These are phyloP conservation scores for Colius striatus DNA, from an alignment of 2,113 vertebrate species.

Conservation along the genomic window DNA sequence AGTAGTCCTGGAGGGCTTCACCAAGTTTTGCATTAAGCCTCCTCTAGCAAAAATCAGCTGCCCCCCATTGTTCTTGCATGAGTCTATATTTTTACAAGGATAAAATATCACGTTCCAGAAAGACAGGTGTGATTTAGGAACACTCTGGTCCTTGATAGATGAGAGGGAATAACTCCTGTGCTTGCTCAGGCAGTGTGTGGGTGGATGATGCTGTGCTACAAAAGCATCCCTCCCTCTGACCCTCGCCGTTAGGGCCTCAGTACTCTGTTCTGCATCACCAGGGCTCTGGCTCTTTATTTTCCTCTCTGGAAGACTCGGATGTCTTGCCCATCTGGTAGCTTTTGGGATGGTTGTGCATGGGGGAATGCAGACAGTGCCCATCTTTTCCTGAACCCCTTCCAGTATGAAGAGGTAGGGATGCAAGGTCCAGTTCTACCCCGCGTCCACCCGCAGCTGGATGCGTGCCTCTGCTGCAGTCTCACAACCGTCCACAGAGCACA, in stretches of 20 bases:
- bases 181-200: not conserved
- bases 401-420: not conserved
- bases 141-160: not conserved
- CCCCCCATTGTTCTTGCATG: not conserved
- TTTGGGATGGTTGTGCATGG: conserved; percentile 32
- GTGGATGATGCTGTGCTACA: not conserved
- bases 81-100: not conserved
- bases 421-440: conserved; percentile 39
- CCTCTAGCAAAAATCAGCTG: not conserved
- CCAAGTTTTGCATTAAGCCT: not conserved
- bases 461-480: not conserved
- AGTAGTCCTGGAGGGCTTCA: not conserved
- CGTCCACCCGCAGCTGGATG: conserved; percentile 48
- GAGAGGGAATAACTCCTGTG: not conserved
- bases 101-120: not conserved
- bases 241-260: accelerated
- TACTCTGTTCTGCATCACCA: not conserved
- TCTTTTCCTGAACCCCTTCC: conserved; percentile 26
- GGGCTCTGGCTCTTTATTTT: not conserved
- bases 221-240: not conserved
- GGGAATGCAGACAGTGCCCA: conserved; percentile 38
- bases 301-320: not conserved
- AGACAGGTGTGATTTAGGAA: conserved; percentile 39
- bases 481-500: not conserved
- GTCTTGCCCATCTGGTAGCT: conserved; percentile 7